These are phyloP conservation scores for Gavialis gangeticus DNA, from an alignment of 2,113 vertebrate species.

Conservation along the genomic window DNA sequence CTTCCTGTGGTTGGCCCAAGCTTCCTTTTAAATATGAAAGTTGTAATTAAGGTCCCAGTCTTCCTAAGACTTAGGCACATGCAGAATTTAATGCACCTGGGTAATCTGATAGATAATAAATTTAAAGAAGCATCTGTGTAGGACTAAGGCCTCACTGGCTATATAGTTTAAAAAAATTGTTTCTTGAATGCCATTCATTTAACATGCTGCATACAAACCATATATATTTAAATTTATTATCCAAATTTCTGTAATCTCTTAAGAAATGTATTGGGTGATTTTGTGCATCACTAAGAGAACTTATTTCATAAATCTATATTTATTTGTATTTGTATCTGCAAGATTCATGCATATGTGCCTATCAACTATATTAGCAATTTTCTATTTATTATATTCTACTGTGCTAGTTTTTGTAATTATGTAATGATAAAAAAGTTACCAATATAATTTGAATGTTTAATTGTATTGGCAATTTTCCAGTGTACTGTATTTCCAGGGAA, in stretches of 20 bases:
- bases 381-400: neutral
- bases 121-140: neutral
- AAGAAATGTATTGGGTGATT: neutral
- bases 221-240: neutral
- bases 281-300: neutral
- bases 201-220: neutral
- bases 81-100: neutral
- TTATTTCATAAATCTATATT: neutral
- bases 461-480: constrained; percentile 21
- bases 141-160: neutral
- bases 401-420: neutral
- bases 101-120: neutral
- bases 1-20: constrained; percentile 4
- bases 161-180: neutral
- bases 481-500: neutral
- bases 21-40: constrained; percentile 2
- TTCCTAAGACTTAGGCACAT: neutral
- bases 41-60: constrained; percentile 23
- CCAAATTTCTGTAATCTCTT: neutral
- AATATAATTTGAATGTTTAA: constrained; percentile 38
- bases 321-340: neutral
- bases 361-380: neutral
- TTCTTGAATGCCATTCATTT: neutral
- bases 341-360: neutral
- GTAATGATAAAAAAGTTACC: constrained; percentile 38